Base-by-base conservation (phyloP, 2,797 vertebrate genomes). In the Rhinophrynus dorsalis region DNA sequence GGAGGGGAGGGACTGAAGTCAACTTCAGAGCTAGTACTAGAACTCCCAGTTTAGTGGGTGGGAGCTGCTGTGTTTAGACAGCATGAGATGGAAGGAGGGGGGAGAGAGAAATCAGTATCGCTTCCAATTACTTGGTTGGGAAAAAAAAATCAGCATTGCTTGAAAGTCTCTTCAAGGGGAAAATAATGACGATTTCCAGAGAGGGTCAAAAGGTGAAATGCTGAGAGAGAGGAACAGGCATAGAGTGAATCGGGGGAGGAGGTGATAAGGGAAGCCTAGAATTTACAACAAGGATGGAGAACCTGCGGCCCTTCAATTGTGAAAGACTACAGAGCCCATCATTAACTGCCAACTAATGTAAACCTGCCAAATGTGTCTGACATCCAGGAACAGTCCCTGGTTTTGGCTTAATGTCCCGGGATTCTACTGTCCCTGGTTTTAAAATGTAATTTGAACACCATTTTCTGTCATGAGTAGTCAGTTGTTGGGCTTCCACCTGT, bases 1-100 rank as follows among this genome's bases (percentile, higher is more conserved):
- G 61, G 60, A 72, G 70, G 66, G 70, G 62, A 73, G 62, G 70
- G 55, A 60, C 54, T 67, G 24, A 18, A 73, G 47, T 26, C 55
- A 73, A 72, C 61, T 72, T 72, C 59, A 58, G 51, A 40, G 52
- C 44, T 23, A 48, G 52, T 20, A 59, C 32, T 51, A 37, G n/a
- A n/a, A 67, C 70, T 73, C 54, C 55, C 70, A 65, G 61, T 60
- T 35, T 54, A 24, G 54, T 66, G 62, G 70, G 30, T 35, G 61
- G 69, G 69, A 73, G 69, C 40, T 47, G 50, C 50, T 38, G 20
- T 68, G 65, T 63, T 42, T 64, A 72, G 47, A 71, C 47, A 69
- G 47, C 42, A 65, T n/a, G 52, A 54, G 61, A 73, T 61, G 26
- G 61, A 10, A 12, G 33, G 17, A 23, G 54, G 38, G 10, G n/a